Evolutionary conservation across 2,888 invertebrate species (phyloP), one percentile per base, ranked within the genome.

Genomic region (Cerastis leucographa): DNA sequence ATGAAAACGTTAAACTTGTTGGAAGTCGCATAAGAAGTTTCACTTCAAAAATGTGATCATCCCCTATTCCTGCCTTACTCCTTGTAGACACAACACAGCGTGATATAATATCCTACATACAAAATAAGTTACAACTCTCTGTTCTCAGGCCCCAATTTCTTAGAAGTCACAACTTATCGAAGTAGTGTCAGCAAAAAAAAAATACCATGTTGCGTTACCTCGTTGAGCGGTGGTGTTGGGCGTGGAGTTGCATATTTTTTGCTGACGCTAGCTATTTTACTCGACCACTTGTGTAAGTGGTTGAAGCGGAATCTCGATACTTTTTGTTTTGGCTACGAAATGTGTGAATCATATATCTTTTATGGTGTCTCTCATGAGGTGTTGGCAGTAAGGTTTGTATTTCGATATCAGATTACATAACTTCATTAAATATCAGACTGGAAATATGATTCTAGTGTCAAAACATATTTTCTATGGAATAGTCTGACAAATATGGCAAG

Each of bases 211-310:
- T 75, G n/a, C 1, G 46, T 69, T 61, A 71, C 62, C 22, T 54
- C 51, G 46, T 54, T n/a, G 17, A 75, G 62, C 29, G 0, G 29
- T 62, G 29, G 42, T 42, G 61, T 46, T 29, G 35, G 46, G 75
- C 69, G 77, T 84, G 62, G 22, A 64, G 67, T 83, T 71, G 35
- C 71, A 74, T 62, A 59, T 65, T 54, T 35, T 83, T 78, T 84
- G 67, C 29, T 11, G 72, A 49, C 29, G 66, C 17, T 6, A 73
- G 12, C 44, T 29, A 29, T 61, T 29, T 8, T 9, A 51, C 22
- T 71, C 22, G 61, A 19, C 56, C 40, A 69, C 54, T 69, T 75
- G 69, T 65, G 68, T n/a, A 40, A 62, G n/a, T 64, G 25, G 19
- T 46, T 73, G 3, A 51, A 73, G 17, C 61, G 17, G 59, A 7